Evolutionary conservation across 1,140 invertebrate species (phyloP).

Genomic region (Zelostemma sp.): DNA sequence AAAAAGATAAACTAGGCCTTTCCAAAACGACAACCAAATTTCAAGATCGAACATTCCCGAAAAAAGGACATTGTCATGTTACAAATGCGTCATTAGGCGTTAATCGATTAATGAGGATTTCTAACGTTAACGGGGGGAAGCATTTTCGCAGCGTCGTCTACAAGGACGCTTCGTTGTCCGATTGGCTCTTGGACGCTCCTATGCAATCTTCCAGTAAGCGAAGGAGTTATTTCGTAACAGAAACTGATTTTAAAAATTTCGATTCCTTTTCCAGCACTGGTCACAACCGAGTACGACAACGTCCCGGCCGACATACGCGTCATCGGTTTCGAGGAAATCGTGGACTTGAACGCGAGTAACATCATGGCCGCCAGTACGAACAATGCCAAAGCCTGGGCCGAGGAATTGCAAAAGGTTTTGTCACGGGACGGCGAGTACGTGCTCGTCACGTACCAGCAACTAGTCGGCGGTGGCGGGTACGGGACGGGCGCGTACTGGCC

Average conservation of each 20-base stretch:
- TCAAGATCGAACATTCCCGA: no score
- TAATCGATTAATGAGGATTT: no score
- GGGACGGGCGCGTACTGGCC: no score
- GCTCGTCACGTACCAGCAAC: constrained; percentile 93
- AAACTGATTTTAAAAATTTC: no score
- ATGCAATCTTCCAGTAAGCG: constrained; percentile 68
- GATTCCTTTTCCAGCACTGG: constrained; percentile 67
- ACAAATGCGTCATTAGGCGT: no score
- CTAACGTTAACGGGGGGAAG: constrained; percentile 99
- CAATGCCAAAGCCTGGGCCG: constrained; percentile 96
- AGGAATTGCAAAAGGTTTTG: constrained; percentile 93
- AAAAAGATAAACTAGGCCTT: no score
- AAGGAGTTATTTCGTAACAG: no score
- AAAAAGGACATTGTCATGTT: no score
- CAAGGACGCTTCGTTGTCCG: constrained; percentile 91
- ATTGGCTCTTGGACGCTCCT: constrained; percentile 93
- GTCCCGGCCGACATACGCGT: constrained; percentile 92
- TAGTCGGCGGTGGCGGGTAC: no score
- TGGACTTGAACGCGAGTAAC: constrained; percentile 98
- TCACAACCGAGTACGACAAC: constrained; percentile 72
- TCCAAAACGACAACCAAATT: no score
- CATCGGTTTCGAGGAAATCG: constrained; percentile 99
- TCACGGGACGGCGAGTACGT: constrained; percentile 92
- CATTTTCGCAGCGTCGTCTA: constrained; percentile 97
- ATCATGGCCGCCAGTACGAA: constrained; percentile 97